Evolutionary conservation across 2,888 invertebrate species (phyloP), one percentile per base, ranked within the genome.

Genomic region (Aplocera efformata): DNA sequence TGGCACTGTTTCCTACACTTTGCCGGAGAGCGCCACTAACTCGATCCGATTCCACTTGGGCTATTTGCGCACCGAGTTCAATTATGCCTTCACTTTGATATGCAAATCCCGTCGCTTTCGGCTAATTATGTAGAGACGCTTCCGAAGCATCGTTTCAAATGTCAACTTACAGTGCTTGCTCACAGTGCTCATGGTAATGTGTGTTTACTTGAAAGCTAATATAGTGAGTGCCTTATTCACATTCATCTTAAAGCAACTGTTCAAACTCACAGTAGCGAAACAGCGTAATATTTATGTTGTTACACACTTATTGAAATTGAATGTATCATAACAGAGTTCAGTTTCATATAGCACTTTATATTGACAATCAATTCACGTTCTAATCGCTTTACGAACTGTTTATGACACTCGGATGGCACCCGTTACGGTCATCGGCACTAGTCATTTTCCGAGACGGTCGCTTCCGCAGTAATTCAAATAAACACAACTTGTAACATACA

Each of bases 21-120:
- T 63, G 64, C 69, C 64, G 64, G 68, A 71, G 68, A 77, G 74
- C 70, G 62, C 72, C 71, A 73, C 81, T 84, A 83, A 84, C 81
- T 82, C 77, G 71, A 83, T 82, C 78, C 71, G 76, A 80, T 81
- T 81, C 80, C 79, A 78, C 80, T 83, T 69, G 72, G 74, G 74
- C 84, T 85, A 85, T 86, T 86, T 85, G 79, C 83, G 77, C 79
- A 78, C 72, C 60, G 66, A 71, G 75, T 79, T 81, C 81, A 86
- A 85, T 84, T 86, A 84, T 81, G 73, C 77, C 61, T 74, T 75
- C 76, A 77, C 84, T 86, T 85, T 85, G 85, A 81, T 80, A 86
- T 86, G 84, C 81, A 85, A 86, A 86, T 86, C 75, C 72, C 64
- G 70, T 77, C 76, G 78, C 77, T 79, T 81, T 79, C 66, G 75